Evolutionary conservation across 1,140 invertebrate genomes (phyloP).

Genomic region (Hyles vespertilio): DNA sequence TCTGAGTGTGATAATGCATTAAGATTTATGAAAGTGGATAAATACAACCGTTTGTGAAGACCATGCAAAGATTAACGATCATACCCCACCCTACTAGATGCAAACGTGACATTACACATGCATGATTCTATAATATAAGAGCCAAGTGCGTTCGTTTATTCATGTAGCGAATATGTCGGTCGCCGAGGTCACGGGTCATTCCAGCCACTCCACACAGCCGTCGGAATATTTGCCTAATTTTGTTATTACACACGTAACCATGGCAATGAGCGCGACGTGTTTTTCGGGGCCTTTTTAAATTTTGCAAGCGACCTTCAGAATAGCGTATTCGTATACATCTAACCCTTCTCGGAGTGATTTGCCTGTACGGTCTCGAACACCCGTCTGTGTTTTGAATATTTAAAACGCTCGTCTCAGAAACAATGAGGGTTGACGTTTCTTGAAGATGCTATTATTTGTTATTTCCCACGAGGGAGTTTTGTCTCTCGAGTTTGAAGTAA

Average conservation of each 20-base stretch:
- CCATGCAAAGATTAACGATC: too few species aligned
- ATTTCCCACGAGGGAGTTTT: slow-evolving; percentile 14
- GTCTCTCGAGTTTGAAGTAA: too few species aligned
- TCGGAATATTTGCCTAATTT: slow-evolving; percentile 50
- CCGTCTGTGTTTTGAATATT: slow-evolving; percentile 3
- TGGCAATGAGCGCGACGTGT: slow-evolving; percentile 27
- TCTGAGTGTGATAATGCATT: too few species aligned
- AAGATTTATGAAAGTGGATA: too few species aligned
- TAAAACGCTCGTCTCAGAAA: background rate
- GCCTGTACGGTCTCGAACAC: slow-evolving; percentile 1
- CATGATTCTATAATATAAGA: too few species aligned
- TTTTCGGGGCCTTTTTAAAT: slow-evolving; percentile 30
- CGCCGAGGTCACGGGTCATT: slow-evolving; percentile 13
- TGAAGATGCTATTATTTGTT: slow-evolving; percentile 17
- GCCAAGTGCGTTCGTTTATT: too few species aligned
- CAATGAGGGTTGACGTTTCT: slow-evolving; percentile 13
- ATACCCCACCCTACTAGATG: too few species aligned
- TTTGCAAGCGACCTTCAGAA: slow-evolving; percentile 37
- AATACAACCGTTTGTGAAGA: too few species aligned
- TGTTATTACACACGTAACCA: slow-evolving; percentile 51
- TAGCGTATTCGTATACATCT: slow-evolving; percentile 8
- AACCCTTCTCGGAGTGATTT: background rate
- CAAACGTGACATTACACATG: too few species aligned
- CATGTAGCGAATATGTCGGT: too few species aligned
- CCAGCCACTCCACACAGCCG: slow-evolving; percentile 9